Conservation (phyloP, 2,113 vertebrate species). For the Etia nguti region DNA sequence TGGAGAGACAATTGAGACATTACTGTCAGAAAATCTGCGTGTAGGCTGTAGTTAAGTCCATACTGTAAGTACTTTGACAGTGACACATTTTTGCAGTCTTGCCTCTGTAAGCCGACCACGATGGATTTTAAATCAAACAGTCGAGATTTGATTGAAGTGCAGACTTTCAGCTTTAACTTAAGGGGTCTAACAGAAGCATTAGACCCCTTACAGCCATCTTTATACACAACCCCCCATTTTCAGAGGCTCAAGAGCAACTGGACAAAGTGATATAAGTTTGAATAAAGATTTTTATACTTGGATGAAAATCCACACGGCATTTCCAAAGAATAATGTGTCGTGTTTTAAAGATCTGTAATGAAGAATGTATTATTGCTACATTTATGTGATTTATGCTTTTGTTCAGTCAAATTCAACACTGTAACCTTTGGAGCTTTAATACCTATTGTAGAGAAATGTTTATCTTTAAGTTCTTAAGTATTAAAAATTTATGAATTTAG, state of each 20-base stretch:
- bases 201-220: background rate
- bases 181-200: background rate
- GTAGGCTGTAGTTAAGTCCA: too few relatives aligned
- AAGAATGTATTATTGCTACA: background rate
- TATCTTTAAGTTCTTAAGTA: background rate
- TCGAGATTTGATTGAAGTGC: too few relatives aligned
- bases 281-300: background rate
- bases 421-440: background rate
- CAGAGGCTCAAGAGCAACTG: background rate
- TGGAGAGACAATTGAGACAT: too few relatives aligned
- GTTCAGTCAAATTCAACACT: background rate
- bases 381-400: background rate
- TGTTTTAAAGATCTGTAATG: background rate
- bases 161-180: too few relatives aligned
- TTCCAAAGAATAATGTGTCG: background rate
- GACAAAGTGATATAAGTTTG: background rate
- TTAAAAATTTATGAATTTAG: background rate
- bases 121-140: too few relatives aligned
- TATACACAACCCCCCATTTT: background rate
- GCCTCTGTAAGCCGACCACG: too few relatives aligned
- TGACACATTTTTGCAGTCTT: too few relatives aligned
- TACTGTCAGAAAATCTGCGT: too few relatives aligned
- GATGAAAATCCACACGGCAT: accelerated
- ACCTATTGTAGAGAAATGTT: background rate
- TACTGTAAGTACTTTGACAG: too few relatives aligned